A percentile compares a stretch with the other conserved stretches of the same genome.
phyloP scores from a whole-genome alignment of 2,113 vertebrate genomes.

The Podiceps cristatus region DNA sequence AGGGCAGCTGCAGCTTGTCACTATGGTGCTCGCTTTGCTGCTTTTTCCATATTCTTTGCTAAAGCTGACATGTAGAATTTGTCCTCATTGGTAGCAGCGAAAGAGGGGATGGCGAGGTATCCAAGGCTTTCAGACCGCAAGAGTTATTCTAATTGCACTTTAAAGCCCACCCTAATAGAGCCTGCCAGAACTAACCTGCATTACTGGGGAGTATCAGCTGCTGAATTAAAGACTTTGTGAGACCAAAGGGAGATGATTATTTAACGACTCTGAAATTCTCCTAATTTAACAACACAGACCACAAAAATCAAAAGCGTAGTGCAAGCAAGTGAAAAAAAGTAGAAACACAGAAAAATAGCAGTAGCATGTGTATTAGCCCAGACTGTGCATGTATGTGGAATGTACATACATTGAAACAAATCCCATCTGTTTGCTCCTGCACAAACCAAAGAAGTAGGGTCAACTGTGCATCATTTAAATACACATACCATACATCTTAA shows the following conservation, averaged over 20 bases:
- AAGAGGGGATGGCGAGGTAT: not conserved
- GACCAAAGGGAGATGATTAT: not conserved
- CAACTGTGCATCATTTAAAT: not conserved
- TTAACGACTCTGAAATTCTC: not conserved
- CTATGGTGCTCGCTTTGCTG: not conserved
- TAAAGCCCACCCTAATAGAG: not conserved
- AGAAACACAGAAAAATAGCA: not conserved
- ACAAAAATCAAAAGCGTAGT: not conserved
- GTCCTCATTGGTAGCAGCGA: not conserved
- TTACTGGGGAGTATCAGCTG: not conserved
- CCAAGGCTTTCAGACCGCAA: not conserved
- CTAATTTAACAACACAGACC: not conserved
- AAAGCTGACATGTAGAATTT: not conserved
- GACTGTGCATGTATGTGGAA: not conserved
- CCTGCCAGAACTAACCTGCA: not conserved
- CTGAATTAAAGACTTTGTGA: not conserved
- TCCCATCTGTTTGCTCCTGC: not conserved
- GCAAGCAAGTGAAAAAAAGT: not conserved
- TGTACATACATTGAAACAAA: not conserved
- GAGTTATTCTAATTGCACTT: not conserved
- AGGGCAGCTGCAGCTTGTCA: not conserved
- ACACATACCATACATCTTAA: not conserved
- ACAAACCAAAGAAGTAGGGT: not conserved
- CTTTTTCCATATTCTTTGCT: not conserved
- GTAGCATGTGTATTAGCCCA: not conserved